Percentiles rank a stretch among this genome's conserved stretches.
phyloP scores from a whole-genome alignment of 2,797 vertebrate species.

The Amazona finschi region DNA sequence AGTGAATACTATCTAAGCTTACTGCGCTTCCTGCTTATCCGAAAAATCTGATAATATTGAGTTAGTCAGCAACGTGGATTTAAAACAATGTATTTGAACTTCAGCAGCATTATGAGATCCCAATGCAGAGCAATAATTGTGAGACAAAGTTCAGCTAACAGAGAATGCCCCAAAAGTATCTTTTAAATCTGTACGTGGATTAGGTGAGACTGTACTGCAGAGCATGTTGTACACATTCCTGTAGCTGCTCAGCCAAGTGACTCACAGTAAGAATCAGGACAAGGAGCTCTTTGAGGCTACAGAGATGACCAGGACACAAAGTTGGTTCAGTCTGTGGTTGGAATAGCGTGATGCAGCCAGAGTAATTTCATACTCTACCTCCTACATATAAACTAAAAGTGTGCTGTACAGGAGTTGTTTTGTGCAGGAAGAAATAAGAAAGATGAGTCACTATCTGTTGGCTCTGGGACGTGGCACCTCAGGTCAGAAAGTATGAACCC shows the following conservation, averaged over 20 bases:
- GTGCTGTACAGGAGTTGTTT: neutral
- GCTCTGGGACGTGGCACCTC: neutral
- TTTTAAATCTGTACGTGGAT: neutral
- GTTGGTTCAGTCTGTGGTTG: neutral
- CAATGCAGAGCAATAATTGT: neutral
- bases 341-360: neutral
- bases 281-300: neutral
- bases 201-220: neutral
- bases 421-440: neutral
- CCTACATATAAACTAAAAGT: neutral
- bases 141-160: neutral
- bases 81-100: neutral
- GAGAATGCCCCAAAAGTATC: neutral
- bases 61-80: conserved; percentile 1
- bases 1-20: neutral
- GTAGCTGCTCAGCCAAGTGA: neutral
- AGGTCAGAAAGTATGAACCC: neutral
- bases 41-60: neutral
- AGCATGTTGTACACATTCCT: neutral
- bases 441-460: neutral
- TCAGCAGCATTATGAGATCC: neutral
- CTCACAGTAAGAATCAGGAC: neutral
- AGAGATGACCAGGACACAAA: neutral
- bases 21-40: neutral
- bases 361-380: neutral